Base-by-base conservation (phyloP, 2,888 invertebrate species). In the Cordylochernes scorpioides region DNA sequence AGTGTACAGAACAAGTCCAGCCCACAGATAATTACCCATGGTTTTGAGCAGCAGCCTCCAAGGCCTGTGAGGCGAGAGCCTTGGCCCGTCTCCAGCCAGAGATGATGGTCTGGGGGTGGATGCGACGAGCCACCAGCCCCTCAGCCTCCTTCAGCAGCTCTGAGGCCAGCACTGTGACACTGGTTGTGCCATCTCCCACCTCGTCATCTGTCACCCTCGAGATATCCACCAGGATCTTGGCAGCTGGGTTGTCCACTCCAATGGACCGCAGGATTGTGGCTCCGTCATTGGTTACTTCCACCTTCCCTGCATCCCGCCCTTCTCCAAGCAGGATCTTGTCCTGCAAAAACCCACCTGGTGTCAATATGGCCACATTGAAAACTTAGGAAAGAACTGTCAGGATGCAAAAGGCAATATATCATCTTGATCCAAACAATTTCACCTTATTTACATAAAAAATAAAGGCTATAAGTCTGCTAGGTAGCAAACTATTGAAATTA, bases 171-270 rank as follows among this genome's bases (percentile, higher is more conserved):
- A 88, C 94, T 30, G 91, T 84, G 1, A 99, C 97, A 1, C 94
- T 94, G 22, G 97, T 99, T n/a, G 97, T 99, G 9, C 97, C 97
- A 64, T 99, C 97, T 25, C 97, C 97, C 34, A 97, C 94, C 63
- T 97, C 97, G 51, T 86, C 86, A 58, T 97, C 97, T 52, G 97
- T 97, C 3, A 86, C 86, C 55, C 78, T 75, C 9, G 94, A 78
- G 68, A 97, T 91, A 44, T 97, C 86, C 60, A 40, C 13, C 28
- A 97, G 62, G 46, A 97, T 80, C 58, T 97, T 99, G 1, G 94
- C 94, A 17, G 97, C 94, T 14, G 97, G 91, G 56, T 99, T 97
- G 51, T 97, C 94, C 12, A 99, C 78, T 30, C 94, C 94, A 32
- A 97, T 67, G 1, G 80, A 68, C 53, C 86, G 80, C 30, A 97